phyloP scores from a whole-genome alignment of 1,140 invertebrate species.

The Nymphalis io region DNA sequence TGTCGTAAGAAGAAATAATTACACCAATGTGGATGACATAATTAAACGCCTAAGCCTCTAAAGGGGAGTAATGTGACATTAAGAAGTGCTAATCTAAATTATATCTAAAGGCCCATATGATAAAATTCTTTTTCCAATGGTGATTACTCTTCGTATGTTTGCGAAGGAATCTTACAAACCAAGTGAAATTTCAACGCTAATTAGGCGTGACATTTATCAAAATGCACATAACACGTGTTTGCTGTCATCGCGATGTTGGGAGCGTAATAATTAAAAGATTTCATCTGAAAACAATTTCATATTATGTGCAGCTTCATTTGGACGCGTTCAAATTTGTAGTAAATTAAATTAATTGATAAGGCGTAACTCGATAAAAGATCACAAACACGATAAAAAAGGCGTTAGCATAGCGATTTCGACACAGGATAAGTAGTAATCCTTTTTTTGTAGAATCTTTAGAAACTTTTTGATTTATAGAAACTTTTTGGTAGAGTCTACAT shows the following conservation, averaged over 20 bases:
- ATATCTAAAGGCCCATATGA: not conserved
- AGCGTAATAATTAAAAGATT: not conserved
- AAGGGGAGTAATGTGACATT: constrained; percentile 10
- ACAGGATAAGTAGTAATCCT: too few species aligned
- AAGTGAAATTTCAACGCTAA: constrained; percentile 23
- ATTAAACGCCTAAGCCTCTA: constrained; percentile 2
- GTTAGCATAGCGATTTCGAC: too few species aligned
- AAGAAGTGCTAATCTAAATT: not conserved
- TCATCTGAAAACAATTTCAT: constrained; percentile 2
- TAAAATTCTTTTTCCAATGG: not conserved
- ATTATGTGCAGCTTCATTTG: not conserved
- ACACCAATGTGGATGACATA: constrained; percentile 3
- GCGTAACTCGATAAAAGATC: too few species aligned
- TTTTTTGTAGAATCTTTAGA: too few species aligned
- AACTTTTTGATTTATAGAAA: too few species aligned
- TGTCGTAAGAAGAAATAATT: not conserved
- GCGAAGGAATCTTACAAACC: constrained; percentile 15
- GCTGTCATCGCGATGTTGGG: constrained; percentile 17
- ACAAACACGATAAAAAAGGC: too few species aligned
- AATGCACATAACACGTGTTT: constrained; percentile 14
- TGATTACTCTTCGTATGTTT: not conserved
- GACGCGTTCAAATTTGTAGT: not conserved
- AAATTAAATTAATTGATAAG: too few species aligned
- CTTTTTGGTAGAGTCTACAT: too few species aligned
- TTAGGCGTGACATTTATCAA: constrained; percentile 30